A percentile compares a stretch with the other conserved stretches of the same genome.
These are phyloP conservation scores for Penaeus indicus DNA, from an alignment of 1,140 invertebrate species.

Conservation along the genomic window DNA sequence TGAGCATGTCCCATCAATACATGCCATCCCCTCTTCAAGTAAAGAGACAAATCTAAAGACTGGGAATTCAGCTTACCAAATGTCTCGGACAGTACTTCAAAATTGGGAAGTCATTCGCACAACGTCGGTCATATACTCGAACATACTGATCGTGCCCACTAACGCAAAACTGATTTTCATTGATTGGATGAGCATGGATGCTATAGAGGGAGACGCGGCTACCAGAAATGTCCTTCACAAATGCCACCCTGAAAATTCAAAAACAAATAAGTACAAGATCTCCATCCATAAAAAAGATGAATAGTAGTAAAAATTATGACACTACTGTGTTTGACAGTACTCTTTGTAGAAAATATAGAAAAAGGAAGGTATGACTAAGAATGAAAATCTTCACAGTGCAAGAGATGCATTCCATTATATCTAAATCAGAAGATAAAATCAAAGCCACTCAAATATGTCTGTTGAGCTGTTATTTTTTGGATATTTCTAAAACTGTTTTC, in stretches of 20 bases:
- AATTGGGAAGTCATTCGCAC: conserved; percentile 67
- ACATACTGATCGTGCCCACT: conserved; percentile 78
- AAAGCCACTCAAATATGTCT: too few relatives aligned
- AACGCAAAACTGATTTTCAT: conserved; percentile 84
- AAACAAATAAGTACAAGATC: background rate
- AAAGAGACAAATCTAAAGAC: background rate
- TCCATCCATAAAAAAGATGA: background rate
- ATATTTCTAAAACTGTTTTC: too few relatives aligned
- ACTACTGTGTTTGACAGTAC: too few relatives aligned
- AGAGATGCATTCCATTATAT: too few relatives aligned
- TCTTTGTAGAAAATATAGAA: background rate
- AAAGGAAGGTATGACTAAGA: background rate
- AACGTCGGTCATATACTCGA: conserved; percentile 77
- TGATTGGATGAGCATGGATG: conserved; percentile 86
- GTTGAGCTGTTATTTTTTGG: too few relatives aligned
- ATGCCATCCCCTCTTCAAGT: background rate
- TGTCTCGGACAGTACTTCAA: conserved; percentile 76
- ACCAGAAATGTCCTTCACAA: conserved; percentile 67
- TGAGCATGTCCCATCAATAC: background rate
- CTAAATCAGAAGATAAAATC: too few relatives aligned
- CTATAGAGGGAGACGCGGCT: conserved; percentile 84
- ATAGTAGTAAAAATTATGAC: background rate
- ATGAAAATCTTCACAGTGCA: too few relatives aligned
- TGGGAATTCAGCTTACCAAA: conserved; percentile 67
- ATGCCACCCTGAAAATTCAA: conserved; percentile 53